These are phyloP conservation scores for Panulirus ornatus DNA, from an alignment of 1,140 invertebrate species.

Conservation along the genomic window DNA sequence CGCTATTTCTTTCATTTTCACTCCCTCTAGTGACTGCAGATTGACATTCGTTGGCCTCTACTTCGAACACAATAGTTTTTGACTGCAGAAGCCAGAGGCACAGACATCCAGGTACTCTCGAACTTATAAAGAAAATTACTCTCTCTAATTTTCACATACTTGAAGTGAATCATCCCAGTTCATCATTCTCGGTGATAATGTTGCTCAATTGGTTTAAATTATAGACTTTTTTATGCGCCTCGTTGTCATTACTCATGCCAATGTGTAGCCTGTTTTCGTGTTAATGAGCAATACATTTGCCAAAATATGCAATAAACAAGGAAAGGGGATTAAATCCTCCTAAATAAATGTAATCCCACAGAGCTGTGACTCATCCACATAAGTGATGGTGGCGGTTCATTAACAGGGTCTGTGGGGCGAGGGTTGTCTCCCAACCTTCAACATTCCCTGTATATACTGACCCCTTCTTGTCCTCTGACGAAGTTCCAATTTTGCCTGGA, in stretches of 20 bases:
- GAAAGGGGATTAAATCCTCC: constrained; percentile 30
- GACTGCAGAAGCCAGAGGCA: no score
- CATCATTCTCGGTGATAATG: constrained; percentile 26
- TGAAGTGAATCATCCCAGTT: neutral
- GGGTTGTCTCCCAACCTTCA: neutral
- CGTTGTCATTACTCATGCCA: constrained; percentile 23
- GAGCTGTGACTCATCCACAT: constrained; percentile 8
- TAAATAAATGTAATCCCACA: constrained; percentile 27
- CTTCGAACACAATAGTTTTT: no score
- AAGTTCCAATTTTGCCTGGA: constrained; percentile 10
- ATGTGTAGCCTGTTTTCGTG: neutral
- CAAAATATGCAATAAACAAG: constrained; percentile 34
- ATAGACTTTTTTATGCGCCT: constrained; percentile 31
- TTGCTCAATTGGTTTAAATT: constrained; percentile 1
- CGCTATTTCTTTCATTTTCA: no score
- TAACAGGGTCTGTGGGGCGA: neutral
- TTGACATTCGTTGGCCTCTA: no score
- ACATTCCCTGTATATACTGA: neutral
- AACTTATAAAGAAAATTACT: neutral
- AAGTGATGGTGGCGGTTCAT: constrained; percentile 34
- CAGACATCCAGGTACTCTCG: no score
- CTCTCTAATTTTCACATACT: constrained; percentile 18
- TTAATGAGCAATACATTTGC: constrained; percentile 40
- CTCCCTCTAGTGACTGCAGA: no score
- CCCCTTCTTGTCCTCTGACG: neutral